These are phyloP conservation scores for Agrotis clavis DNA, from an alignment of 2,888 invertebrate genomes.

Conservation along the genomic window DNA sequence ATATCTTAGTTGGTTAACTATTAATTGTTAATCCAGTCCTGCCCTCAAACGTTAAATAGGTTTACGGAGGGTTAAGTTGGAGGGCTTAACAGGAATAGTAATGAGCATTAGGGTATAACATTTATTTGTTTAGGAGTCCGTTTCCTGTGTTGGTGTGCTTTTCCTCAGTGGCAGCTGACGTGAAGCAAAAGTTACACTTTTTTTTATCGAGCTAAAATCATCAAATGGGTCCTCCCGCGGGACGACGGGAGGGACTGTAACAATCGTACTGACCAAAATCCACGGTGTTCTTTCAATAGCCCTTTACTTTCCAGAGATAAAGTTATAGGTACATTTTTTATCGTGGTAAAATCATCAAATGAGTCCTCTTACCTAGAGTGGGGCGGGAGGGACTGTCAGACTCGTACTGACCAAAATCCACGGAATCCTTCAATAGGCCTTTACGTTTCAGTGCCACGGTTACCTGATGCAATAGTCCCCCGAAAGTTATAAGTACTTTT, in stretches of 20 bases:
- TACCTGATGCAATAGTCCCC: too few species aligned
- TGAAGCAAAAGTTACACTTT: not conserved
- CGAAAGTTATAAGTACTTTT: too few species aligned
- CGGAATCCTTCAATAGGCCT: too few species aligned
- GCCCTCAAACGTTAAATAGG: conserved; percentile 22
- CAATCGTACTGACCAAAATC: too few species aligned
- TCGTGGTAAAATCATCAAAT: not conserved
- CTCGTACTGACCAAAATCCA: too few species aligned
- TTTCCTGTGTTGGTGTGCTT: conserved; percentile 30
- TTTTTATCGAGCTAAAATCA: not conserved
- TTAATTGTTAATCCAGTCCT: conserved; percentile 34
- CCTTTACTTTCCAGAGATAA: too few species aligned
- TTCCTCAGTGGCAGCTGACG: not conserved
- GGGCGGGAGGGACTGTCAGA: too few species aligned
- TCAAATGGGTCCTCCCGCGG: too few species aligned
- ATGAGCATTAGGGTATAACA: conserved; percentile 18
- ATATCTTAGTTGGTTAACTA: conserved; percentile 18
- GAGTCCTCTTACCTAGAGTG: too few species aligned
- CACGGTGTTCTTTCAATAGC: too few species aligned
- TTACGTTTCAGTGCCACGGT: too few species aligned
- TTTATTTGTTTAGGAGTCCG: conserved; percentile 36
- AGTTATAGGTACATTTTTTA: not conserved
- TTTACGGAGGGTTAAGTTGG: conserved; percentile 15
- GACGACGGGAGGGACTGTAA: too few species aligned
- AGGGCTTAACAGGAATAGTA: conserved; percentile 30